Percentiles rank a stretch among this genome's conserved stretches.
Evolutionary conservation across 92 coral and sea anemone genomes (phyloP).

Genomic region (Epizoanthus rinbou): DNA sequence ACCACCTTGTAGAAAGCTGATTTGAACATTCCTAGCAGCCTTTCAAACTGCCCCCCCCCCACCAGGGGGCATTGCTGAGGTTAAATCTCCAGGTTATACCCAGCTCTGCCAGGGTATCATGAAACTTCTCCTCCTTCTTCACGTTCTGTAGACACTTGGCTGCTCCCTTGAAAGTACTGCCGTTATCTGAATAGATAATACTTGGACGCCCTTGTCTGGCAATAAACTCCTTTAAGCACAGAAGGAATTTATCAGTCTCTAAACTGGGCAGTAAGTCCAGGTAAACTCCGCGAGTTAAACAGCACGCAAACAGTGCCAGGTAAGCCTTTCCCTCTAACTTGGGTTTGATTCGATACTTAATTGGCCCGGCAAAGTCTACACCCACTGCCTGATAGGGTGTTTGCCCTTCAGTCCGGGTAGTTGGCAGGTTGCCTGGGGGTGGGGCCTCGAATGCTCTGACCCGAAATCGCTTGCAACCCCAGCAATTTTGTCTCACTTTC

Average conservation of each 20-base stretch:
- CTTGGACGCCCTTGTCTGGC: constrained; percentile 11
- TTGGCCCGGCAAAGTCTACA: constrained; percentile 25
- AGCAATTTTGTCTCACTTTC: background rate
- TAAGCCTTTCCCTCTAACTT: constrained; percentile 10
- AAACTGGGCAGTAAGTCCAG: constrained; percentile 18
- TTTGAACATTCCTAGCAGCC: background rate
- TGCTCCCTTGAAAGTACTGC: constrained; percentile 8
- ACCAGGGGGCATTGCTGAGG: background rate
- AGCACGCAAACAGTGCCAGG: constrained; percentile 13
- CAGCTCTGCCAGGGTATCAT: background rate
- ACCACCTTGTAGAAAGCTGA: constrained; percentile 11
- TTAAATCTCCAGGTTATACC: constrained; percentile 4
- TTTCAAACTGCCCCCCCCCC: constrained; percentile 4
- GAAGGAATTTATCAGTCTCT: constrained; percentile 9
- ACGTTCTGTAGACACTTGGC: constrained; percentile 13
- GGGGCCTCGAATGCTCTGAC: background rate
- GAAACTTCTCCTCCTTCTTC: constrained; percentile 18
- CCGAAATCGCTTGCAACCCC: constrained; percentile 19
- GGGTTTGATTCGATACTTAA: constrained; percentile 9
- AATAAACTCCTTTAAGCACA: constrained; percentile 4
- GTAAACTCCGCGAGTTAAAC: constrained; percentile 21
- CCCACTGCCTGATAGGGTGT: constrained; percentile 16
- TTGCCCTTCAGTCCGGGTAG: constrained; percentile 1
- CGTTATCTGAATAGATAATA: background rate
- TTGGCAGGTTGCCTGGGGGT: constrained; percentile 23